These are phyloP conservation scores for Mormyrus iriodes DNA, from an alignment of 2,113 vertebrate species.

Conservation along the genomic window DNA sequence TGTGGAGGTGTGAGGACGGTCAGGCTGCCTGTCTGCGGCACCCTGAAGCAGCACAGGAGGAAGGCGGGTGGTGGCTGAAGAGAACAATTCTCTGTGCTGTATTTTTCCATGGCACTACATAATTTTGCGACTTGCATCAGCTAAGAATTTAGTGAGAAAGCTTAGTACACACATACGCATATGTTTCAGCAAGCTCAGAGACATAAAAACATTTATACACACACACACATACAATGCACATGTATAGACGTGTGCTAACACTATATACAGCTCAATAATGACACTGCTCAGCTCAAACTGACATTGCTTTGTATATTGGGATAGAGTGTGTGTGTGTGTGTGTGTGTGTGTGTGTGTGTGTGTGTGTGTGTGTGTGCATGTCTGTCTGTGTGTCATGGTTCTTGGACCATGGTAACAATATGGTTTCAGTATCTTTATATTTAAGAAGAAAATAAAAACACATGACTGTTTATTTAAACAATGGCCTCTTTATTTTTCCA, in stretches of 20 bases:
- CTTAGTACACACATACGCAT: background rate
- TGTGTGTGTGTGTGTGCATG: too few species aligned
- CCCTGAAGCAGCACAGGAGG: background rate
- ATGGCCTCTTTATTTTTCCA: background rate
- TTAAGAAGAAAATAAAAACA: background rate
- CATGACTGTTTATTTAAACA: background rate
- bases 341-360: too few species aligned
- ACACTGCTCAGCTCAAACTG: background rate
- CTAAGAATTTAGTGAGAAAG: background rate
- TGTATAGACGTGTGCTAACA: background rate
- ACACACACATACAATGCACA: background rate
- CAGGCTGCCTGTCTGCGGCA: background rate
- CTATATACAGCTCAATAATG: background rate
- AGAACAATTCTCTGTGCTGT: background rate
- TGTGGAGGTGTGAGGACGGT: background rate
- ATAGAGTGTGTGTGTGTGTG: too few species aligned
- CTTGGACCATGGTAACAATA: background rate
- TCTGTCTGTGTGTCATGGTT: background rate
- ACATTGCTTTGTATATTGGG: background rate
- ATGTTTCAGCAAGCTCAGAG: background rate
- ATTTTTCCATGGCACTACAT: background rate
- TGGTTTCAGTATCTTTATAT: background rate
- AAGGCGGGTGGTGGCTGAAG: background rate
- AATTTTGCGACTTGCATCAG: background rate
- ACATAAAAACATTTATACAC: background rate